Evolutionary conservation across 2,888 invertebrate species (phyloP), one percentile per base, ranked within the genome.

Genomic region (Hololepta plana): DNA sequence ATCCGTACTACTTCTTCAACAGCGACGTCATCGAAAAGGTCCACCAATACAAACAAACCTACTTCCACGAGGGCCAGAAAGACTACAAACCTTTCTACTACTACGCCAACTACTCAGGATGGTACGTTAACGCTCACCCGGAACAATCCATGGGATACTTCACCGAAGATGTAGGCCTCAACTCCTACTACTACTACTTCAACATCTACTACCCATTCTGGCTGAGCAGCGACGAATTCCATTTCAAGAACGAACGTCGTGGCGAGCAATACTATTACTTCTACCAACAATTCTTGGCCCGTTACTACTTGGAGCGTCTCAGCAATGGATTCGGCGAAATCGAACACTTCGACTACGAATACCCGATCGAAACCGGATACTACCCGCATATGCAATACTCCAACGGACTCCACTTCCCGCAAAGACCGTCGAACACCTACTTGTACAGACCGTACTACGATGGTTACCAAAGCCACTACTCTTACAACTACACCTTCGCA

Each of bases 221-320:
- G 68, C 57, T 74, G 43, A 59, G 62, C 31, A 62, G 62, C 28
- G 51, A 59, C 9, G 56, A 60, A 24, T 61, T 60, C 36, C 55
- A 60, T 32, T 44, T 63, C 26, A 43, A 53, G 19, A 62, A 65
- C 38, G 66, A 67, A 40, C 59, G 58, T 32, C 67, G 72, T 39
- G 74, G 74, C 27, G 72, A 72, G 51, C 51, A 57, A 30, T 71
- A 62, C 53, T 66, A 72, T 48, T 70, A 61, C 47, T 47, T 62
- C 32, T 67, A 74, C 42, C 73, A 73, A 42, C 73, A 77, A 49
- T 40, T 77, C 8, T 39, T 77, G 35, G 62, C 72, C 32, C 70
- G 72, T 36, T 81, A 77, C 52, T 72, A 79, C 45, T 59, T 77
- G 55, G 77, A 80, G 47, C 70, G 80, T 47, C 53, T 79, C 28